Conservation (phyloP, 2,888 invertebrate species). For the Norana najaformis region DNA sequence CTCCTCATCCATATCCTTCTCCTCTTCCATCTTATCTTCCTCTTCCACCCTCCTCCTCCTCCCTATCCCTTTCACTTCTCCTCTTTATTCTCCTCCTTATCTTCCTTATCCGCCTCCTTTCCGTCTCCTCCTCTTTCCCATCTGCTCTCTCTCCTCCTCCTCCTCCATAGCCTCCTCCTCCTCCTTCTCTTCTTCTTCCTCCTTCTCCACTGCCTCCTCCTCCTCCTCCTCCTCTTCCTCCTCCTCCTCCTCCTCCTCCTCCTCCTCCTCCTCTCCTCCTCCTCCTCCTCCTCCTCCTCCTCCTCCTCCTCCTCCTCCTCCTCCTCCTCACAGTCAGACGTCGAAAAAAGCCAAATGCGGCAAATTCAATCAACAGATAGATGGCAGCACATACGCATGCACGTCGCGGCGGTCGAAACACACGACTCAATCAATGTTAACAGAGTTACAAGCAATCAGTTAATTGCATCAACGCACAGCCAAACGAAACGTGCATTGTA, state of each 20-base stretch:
- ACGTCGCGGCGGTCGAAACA: not conserved
- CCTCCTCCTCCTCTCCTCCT: not conserved
- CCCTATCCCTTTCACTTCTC: not conserved
- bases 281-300: not conserved
- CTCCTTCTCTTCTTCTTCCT: not conserved
- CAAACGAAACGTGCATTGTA: conserved; percentile 92
- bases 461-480: conserved; percentile 73
- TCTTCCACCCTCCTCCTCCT: not conserved
- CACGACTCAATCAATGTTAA: conserved; percentile 15
- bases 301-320: not conserved
- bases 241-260: not conserved
- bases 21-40: not conserved
- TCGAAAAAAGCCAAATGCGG: not conserved
- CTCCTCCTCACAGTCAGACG: not conserved
- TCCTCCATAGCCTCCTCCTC: not conserved
- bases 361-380: conserved; percentile 16
- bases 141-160: not conserved
- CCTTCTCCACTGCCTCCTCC: not conserved
- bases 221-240: not conserved
- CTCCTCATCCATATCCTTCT: too few species aligned
- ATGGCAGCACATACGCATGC: not conserved
- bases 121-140: not conserved
- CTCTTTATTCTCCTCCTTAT: not conserved
- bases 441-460: not conserved
- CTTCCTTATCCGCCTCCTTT: not conserved